Base-by-base conservation (phyloP, 2,888 invertebrate genomes). In the Isoperla grammatica region DNA sequence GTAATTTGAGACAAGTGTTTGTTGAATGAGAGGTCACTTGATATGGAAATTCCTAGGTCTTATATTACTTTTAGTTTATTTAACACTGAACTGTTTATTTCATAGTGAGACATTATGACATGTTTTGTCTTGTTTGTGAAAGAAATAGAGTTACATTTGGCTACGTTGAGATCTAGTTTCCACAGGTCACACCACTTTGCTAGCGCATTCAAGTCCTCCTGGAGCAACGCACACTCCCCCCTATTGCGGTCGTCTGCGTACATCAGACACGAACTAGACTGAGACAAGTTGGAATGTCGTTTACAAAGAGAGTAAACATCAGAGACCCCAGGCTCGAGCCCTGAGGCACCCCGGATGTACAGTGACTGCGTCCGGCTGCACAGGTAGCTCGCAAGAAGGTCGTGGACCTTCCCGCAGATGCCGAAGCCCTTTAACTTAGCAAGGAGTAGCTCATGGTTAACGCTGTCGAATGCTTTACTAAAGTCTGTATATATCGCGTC, bases 301-400 rank as follows among this genome's bases (percentile, higher is more conserved):
- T 48, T 5, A 48, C 48, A 22, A 22, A 48, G 20, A 48, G 23
- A 48, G 22, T 22, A 48, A 48, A 48, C 22, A 48, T 11, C 8
- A 48, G 48, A 6, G 48, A 22, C 2, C 48, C 48, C 11, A 22
- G 22, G 48, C 19, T 48, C n/a, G 48, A 48, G 8, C 48, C 48
- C 23, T 48, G 48, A 11, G 48, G 48, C 3, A 48, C 48, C 6
- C 48, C 48, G 3, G 22, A 48, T 13, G 48, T 48, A 6, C 11
- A 45, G 19, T 45, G 19, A 19, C 11, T 45, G 45, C 4, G 5
- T 45, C 4, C 45, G 12, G 15, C 13, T 6, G 5, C 9, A 11
- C 13, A 42, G 13, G 13, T 42, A 42, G 13, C 42, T 42, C 6
- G 42, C 13, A 5, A 42, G 42, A 6, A 42, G 13, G 5, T 42